Evolutionary conservation across 1,140 invertebrate species (phyloP).

Genomic region (Tetragnatha versicolor): DNA sequence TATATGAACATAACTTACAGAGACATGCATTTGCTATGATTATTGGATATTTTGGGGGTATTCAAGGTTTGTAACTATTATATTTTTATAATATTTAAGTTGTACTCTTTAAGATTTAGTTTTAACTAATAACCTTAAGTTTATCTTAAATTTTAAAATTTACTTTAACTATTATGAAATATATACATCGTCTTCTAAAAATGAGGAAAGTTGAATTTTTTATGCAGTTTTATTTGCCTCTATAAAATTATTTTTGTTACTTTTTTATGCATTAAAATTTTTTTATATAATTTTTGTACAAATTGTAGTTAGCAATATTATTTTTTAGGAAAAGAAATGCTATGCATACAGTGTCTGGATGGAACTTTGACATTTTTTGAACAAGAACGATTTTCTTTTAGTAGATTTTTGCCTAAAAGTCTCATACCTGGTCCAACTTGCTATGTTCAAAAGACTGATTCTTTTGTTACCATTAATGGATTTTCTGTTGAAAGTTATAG

Average conservation of each 20-base stretch:
- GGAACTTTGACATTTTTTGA: constrained; percentile 85
- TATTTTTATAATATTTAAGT: neutral
- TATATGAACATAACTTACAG: constrained; percentile 67
- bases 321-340: constrained; percentile 79
- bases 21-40: constrained; percentile 71
- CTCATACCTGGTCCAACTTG: constrained; percentile 79
- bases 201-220: too few relatives aligned
- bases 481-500: constrained; percentile 82
- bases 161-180: too few relatives aligned
- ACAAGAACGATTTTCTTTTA: constrained; percentile 83
- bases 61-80: constrained; percentile 65
- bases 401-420: constrained; percentile 75
- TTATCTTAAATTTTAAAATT: too few relatives aligned
- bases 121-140: too few relatives aligned
- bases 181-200: too few relatives aligned
- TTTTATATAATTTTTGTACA: too few relatives aligned
- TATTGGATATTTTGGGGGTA: constrained; percentile 82
- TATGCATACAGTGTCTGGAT: constrained; percentile 86
- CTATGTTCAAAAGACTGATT: constrained; percentile 79
- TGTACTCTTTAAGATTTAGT: neutral
- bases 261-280: too few relatives aligned
- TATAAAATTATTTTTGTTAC: too few relatives aligned
- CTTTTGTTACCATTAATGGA: constrained; percentile 78
- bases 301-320: too few relatives aligned
- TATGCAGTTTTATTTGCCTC: too few relatives aligned